Conservation (phyloP, 1,140 invertebrate species). For the Rhizoglyphus robini region DNA sequence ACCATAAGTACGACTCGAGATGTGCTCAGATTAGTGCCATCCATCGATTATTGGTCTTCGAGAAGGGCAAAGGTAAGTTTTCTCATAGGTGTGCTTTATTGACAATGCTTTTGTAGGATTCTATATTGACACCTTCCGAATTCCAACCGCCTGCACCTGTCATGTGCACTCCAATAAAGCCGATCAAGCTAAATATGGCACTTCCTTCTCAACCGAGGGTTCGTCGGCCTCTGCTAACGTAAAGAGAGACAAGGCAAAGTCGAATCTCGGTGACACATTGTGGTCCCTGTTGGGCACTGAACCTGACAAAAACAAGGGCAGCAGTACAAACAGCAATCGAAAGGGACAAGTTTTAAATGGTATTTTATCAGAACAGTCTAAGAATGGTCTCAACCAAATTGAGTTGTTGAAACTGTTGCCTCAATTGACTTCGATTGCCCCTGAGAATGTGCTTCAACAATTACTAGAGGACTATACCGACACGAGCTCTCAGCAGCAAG, state of each 20-base stretch:
- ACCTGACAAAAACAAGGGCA: background rate
- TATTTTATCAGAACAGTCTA: no score
- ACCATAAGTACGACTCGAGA: conserved; percentile 8
- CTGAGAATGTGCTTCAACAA: conserved; percentile 22
- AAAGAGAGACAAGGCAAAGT: background rate
- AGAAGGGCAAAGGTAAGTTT: conserved; percentile 41
- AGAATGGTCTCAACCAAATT: background rate
- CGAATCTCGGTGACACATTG: conserved; percentile 23
- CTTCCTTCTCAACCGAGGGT: conserved; percentile 25
- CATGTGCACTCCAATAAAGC: conserved; percentile 33
- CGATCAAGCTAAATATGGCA: background rate
- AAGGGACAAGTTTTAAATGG: no score
- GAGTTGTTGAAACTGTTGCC: conserved; percentile 24
- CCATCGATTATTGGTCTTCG: conserved; percentile 69
- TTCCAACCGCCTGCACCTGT: conserved; percentile 68
- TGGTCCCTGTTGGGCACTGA: conserved; percentile 25
- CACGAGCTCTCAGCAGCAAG: background rate
- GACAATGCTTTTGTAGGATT: conserved; percentile 39
- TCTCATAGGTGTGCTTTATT: background rate
- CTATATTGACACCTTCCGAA: conserved; percentile 68
- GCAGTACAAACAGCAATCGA: background rate
- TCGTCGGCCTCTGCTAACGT: background rate
- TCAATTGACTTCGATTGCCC: conserved; percentile 24
- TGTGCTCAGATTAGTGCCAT: conserved; percentile 73
- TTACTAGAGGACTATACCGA: conserved; percentile 14